A percentile compares a stretch with the other conserved stretches of the same genome.
phyloP scores from a whole-genome alignment of 2,888 invertebrate species.

The Clostera curtula region DNA sequence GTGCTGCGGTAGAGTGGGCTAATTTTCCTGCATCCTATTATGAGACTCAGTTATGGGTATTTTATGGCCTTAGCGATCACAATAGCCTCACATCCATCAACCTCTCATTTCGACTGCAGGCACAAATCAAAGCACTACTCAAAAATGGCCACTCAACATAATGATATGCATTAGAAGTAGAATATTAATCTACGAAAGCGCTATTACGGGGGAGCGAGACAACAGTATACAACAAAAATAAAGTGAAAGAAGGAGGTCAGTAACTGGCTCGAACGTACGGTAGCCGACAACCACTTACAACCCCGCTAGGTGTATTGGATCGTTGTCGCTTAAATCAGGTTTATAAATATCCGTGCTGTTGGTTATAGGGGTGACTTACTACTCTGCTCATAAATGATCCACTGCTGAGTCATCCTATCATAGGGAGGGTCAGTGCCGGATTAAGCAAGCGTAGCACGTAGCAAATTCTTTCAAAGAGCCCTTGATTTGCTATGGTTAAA shows the following conservation, averaged over 20 bases:
- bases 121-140: slow-evolving; percentile 21
- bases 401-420: too few species aligned
- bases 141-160: slow-evolving; percentile 54
- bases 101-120: too few species aligned
- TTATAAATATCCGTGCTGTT: not conserved
- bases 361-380: not conserved
- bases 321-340: slow-evolving; percentile 1
- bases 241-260: slow-evolving; percentile 53
- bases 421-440: too few species aligned
- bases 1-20: too few species aligned
- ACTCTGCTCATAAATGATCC: too few species aligned
- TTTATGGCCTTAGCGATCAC: too few species aligned
- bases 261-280: slow-evolving; percentile 61
- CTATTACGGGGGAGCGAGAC: slow-evolving; percentile 48
- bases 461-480: too few species aligned
- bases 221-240: slow-evolving; percentile 37
- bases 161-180: slow-evolving; percentile 64
- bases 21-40: too few species aligned
- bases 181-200: slow-evolving; percentile 62
- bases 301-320: slow-evolving; percentile 18
- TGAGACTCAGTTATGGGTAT: too few species aligned
- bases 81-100: too few species aligned
- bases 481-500: too few species aligned
- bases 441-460: too few species aligned
- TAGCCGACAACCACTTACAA: slow-evolving; percentile 33